Base-by-base conservation (phyloP, 1,140 invertebrate genomes). In the Andrena cerasifolii region DNA sequence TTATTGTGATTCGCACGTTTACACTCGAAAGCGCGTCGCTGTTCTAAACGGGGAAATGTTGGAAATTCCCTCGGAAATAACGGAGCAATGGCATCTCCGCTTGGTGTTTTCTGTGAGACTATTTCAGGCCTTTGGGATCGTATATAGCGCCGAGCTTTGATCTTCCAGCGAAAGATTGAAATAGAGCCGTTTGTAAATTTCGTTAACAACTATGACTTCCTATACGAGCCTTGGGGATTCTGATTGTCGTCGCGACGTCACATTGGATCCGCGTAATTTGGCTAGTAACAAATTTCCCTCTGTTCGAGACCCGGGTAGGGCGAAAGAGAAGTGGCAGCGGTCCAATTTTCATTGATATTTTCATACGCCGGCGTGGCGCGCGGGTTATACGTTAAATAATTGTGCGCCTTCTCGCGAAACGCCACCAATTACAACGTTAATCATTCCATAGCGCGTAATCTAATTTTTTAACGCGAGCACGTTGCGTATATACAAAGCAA, bases 331-430 rank as follows among this genome's bases (percentile, higher is more conserved):
- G 21, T 74, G 71, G 71, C 61, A 74, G 8, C 61, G 33, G 26
- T 74, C 71, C 71, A 74, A 74, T 74, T 74, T 40, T 40, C 71
- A 74, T 66, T 74, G 71, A 74, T 74, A 74, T 74, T 74, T 74
- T 74, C 61, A 74, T 74, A 74, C n/a, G 47, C 3, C 10, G 24
- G 59, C 16, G 21, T 2, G 5, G 0, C 16, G 0, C 16, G 33
- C 31, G 24, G 2, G 21, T 5, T 28, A 36, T 10, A 40, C 24
- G 31, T 31, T 65, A 65, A 73, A 73, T 73, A 73, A 73, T 73
- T 45, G 14, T 14, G 0, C 0, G 40, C 40, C 36, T 65, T 63
- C 70, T 74, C 71, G n/a, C n/a, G 21, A 18, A 43, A 68, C 28
- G 18, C 18, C 33, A 8, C 33, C 21, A 26, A n/a, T 58, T 14